Conservation (phyloP, 2,113 vertebrate species). For the Ranitomeya variabilis region DNA sequence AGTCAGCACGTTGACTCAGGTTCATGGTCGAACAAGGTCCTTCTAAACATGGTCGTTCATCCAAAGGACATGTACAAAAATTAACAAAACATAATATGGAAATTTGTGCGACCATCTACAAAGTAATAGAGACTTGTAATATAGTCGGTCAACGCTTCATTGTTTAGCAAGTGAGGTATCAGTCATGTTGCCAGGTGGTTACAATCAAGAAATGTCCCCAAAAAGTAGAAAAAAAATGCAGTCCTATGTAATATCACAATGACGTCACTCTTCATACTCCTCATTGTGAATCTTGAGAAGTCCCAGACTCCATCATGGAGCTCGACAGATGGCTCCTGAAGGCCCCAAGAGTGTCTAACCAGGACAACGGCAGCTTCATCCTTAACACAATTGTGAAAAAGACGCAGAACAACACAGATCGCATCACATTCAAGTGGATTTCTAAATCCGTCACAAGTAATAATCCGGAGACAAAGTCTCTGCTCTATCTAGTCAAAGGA, state of each 20-base stretch:
- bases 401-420: conserved; percentile 50
- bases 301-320: background rate
- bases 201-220: background rate
- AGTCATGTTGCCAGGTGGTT: background rate
- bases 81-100: background rate
- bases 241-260: background rate
- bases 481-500: conserved; percentile 74
- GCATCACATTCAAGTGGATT: conserved; percentile 73
- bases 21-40: no score
- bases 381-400: conserved; percentile 16
- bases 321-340: background rate
- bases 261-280: background rate
- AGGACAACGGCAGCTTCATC: background rate
- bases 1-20: background rate
- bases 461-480: conserved; percentile 78
- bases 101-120: background rate
- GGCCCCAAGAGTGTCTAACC: background rate
- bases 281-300: background rate
- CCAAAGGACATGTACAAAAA: background rate
- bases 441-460: conserved; percentile 78
- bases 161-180: background rate
- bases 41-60: background rate
- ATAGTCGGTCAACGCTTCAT: background rate
- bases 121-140: background rate
- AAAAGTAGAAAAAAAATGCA: background rate